phyloP scores from a whole-genome alignment of 2,797 vertebrate species.

The Neopelma chrysocephalum region DNA sequence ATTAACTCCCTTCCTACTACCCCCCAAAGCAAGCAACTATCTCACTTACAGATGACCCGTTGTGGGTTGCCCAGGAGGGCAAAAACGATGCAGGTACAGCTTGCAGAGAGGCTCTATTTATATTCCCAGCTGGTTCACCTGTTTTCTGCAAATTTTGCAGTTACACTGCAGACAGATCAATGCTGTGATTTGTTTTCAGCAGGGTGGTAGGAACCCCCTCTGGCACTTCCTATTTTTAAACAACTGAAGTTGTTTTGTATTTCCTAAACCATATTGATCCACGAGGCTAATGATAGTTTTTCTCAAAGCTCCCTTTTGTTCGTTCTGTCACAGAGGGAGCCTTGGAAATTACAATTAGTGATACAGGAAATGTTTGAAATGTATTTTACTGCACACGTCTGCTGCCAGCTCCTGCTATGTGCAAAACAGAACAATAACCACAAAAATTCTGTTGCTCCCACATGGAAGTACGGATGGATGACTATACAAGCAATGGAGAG shows the following conservation, averaged over 20 bases:
- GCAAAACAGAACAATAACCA: constrained; percentile 51
- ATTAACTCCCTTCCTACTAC: not conserved
- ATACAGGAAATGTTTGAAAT: constrained; percentile 60
- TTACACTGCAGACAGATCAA: constrained; percentile 64
- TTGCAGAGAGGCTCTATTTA: constrained; percentile 16
- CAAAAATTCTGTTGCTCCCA: not conserved
- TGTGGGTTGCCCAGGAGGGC: not conserved
- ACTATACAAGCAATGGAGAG: not conserved
- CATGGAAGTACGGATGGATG: not conserved
- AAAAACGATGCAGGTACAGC: not conserved
- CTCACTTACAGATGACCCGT: not conserved
- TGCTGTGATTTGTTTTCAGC: constrained; percentile 67
- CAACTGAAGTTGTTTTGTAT: constrained; percentile 70
- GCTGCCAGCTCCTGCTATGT: constrained; percentile 52
- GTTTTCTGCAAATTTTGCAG: constrained; percentile 56
- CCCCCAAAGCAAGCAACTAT: not conserved
- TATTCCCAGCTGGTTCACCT: constrained; percentile 46
- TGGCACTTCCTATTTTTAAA: constrained; percentile 75
- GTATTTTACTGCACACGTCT: constrained; percentile 45
- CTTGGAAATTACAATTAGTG: constrained; percentile 71
- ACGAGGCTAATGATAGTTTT: constrained; percentile 70
- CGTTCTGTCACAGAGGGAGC: constrained; percentile 61
- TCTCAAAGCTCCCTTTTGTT: constrained; percentile 70
- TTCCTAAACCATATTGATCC: constrained; percentile 75
- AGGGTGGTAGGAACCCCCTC: constrained; percentile 62